A percentile compares a stretch with the other conserved stretches of the same genome.
phyloP scores from a whole-genome alignment of 2,797 vertebrate genomes.

The Semotilus atromaculatus region DNA sequence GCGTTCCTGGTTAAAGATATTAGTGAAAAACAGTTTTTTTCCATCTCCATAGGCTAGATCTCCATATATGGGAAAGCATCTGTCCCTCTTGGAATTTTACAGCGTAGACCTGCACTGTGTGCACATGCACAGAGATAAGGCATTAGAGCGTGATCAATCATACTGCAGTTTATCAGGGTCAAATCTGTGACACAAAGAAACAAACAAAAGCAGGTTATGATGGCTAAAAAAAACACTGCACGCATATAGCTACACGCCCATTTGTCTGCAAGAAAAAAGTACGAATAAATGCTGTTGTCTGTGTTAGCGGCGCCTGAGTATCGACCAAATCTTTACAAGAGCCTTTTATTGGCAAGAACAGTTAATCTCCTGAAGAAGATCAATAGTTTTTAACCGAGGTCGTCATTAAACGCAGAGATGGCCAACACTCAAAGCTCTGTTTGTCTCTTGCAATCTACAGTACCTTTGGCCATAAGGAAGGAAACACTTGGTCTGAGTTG shows the following conservation, averaged over 20 bases:
- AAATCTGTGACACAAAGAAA: slow-evolving; percentile 34
- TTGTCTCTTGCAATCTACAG: slow-evolving; percentile 61
- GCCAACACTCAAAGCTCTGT: slow-evolving; percentile 70
- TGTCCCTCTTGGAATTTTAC: slow-evolving; percentile 30
- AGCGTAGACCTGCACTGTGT: slow-evolving; percentile 27
- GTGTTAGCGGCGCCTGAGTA: slow-evolving; percentile 72
- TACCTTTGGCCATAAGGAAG: slow-evolving; percentile 33
- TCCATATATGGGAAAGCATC: slow-evolving; percentile 40
- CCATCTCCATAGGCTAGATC: background rate
- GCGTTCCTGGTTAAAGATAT: background rate
- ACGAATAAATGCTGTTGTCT: slow-evolving; percentile 45
- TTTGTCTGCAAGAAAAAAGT: slow-evolving; percentile 36
- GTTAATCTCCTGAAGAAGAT: slow-evolving; percentile 80
- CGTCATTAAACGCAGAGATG: slow-evolving; percentile 70
- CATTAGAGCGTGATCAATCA: slow-evolving; percentile 29
- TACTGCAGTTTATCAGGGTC: slow-evolving; percentile 17
- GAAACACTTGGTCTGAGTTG: slow-evolving; percentile 47
- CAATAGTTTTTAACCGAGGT: slow-evolving; percentile 78
- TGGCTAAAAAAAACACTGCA: slow-evolving; percentile 10
- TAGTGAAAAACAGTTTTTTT: slow-evolving; percentile 10
- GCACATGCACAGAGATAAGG: slow-evolving; percentile 31
- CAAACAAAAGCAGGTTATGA: slow-evolving; percentile 37
- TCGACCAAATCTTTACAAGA: slow-evolving; percentile 79
- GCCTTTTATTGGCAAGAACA: slow-evolving; percentile 79
- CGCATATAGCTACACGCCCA: background rate